Evolutionary conservation across 2,797 vertebrate species (phyloP).

Genomic region (Pagetopsis macropterus): DNA sequence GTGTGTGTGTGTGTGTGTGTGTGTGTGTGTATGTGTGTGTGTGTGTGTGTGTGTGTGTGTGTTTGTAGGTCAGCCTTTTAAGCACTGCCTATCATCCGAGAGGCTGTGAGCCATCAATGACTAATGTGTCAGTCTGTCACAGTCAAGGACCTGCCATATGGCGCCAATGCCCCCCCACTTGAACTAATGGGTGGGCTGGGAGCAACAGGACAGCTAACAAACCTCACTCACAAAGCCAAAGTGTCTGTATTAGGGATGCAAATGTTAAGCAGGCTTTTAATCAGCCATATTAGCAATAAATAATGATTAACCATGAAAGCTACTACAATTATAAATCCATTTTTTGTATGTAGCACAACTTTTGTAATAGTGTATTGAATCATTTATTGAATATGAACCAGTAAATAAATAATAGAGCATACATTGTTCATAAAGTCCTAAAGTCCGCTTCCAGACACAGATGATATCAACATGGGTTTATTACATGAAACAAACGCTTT

Average conservation of each 20-base stretch:
- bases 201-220: constrained; percentile 63
- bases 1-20: constrained; percentile 51
- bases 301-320: constrained; percentile 25
- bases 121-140: constrained; percentile 82
- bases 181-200: constrained; percentile 72
- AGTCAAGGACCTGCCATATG: constrained; percentile 80
- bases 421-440: constrained; percentile 17
- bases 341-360: not conserved
- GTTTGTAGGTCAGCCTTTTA: constrained; percentile 76
- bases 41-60: constrained; percentile 55
- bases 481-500: no score
- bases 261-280: constrained; percentile 25
- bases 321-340: constrained; percentile 13
- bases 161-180: constrained; percentile 63
- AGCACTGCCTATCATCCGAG: constrained; percentile 76
- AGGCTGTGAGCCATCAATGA: constrained; percentile 80
- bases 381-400: constrained; percentile 17
- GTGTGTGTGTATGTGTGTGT: constrained; percentile 33
- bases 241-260: constrained; percentile 24
- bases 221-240: constrained; percentile 49
- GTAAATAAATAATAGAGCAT: constrained; percentile 9
- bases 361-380: constrained; percentile 7
- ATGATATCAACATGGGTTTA: no score
- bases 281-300: constrained; percentile 38
- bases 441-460: not conserved